These are phyloP conservation scores for Ips nitidus DNA, from an alignment of 1,140 invertebrate genomes.

Conservation along the genomic window DNA sequence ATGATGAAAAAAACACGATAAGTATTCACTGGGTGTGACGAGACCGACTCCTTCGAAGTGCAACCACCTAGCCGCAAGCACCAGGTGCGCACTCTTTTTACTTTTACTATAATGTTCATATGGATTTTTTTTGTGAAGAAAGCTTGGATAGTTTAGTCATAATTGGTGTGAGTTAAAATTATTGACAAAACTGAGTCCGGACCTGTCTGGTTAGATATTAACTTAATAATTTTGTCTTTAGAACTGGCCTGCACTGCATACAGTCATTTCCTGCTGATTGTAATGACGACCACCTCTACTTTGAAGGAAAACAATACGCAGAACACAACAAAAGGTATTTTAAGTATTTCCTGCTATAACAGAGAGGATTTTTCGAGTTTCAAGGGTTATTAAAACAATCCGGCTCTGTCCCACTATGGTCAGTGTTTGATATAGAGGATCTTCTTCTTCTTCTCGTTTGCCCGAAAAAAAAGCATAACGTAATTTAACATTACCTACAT, in stretches of 20 bases:
- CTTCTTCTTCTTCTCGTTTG: no score
- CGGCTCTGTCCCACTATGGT: no score
- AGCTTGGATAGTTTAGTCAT: not conserved
- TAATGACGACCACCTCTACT: conserved; percentile 25
- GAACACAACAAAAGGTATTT: conserved; percentile 4
- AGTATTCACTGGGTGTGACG: conserved; percentile 30
- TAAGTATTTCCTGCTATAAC: no score
- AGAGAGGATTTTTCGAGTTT: not conserved
- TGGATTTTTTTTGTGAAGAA: not conserved
- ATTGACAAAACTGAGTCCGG: not conserved
- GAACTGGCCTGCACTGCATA: conserved; percentile 27
- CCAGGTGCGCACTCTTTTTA: conserved; percentile 2
- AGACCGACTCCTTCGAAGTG: conserved; percentile 29
- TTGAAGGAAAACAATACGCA: conserved; percentile 26
- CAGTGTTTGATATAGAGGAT: no score
- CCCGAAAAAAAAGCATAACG: not conserved
- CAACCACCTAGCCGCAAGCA: conserved; percentile 19
- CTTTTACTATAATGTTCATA: not conserved
- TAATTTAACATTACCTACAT: conserved; percentile 14
- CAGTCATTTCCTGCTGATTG: conserved; percentile 33
- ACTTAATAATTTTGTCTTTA: conserved; percentile 14
- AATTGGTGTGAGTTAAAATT: not conserved
- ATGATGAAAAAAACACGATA: conserved; percentile 13
- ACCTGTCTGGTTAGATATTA: not conserved
- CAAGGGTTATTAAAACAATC: conserved; percentile 17